Conservation (phyloP, 2,797 vertebrate genomes). For the Heterohyrax brucei region DNA sequence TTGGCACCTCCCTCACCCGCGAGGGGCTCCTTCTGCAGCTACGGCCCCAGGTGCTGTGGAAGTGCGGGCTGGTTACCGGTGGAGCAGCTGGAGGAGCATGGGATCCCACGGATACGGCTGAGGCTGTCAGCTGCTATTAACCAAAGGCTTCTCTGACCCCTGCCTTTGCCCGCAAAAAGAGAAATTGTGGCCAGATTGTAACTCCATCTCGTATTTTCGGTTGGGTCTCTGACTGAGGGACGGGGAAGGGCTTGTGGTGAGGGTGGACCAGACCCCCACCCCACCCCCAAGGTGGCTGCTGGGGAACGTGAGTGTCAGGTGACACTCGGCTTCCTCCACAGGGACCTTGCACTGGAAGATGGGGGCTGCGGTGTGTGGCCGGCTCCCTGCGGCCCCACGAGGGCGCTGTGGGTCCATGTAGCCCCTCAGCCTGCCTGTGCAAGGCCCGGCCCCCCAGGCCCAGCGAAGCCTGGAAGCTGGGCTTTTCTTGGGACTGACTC, state of each 20-base stretch:
- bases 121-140: neutral
- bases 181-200: neutral
- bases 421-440: neutral
- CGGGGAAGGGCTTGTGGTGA: neutral
- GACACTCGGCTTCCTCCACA: rapidly evolving
- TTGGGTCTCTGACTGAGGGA: neutral
- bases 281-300: neutral
- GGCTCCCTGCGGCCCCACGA: constrained; percentile 43
- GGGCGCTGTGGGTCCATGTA: neutral
- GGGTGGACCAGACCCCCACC: neutral
- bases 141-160: neutral
- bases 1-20: rapidly evolving
- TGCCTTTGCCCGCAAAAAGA: neutral
- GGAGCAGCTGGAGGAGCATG: rapidly evolving
- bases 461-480: neutral
- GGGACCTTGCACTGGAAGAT: neutral
- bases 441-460: neutral
- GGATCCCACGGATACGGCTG: neutral
- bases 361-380: rapidly evolving
- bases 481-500: neutral
- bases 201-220: neutral
- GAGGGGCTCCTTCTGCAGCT: neutral
- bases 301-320: neutral
- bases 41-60: neutral
- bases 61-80: rapidly evolving